Conservation (phyloP, 2,888 invertebrate species). For the Drosophila neotestacea region DNA sequence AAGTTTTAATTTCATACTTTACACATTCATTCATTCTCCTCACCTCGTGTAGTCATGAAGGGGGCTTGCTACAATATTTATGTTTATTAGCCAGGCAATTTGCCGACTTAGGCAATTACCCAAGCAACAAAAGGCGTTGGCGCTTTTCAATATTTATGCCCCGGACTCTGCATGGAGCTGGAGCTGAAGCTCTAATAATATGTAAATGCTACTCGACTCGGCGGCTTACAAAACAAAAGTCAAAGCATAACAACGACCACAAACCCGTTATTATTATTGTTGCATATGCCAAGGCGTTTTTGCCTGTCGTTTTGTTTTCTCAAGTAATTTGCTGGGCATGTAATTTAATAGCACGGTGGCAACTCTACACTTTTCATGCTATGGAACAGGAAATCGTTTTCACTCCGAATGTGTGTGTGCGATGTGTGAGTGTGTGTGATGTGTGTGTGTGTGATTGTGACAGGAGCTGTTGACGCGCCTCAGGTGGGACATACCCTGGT, state of each 20-base stretch:
- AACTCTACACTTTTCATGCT: conserved; percentile 38
- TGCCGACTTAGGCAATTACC: conserved; percentile 77
- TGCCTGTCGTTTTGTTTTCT: conserved; percentile 68
- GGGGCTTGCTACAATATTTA: conserved; percentile 60
- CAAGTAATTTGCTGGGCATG: conserved; percentile 74
- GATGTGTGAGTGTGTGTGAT: conserved; percentile 14
- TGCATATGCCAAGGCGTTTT: conserved; percentile 72
- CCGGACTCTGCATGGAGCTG: not conserved
- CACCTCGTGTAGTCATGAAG: not conserved
- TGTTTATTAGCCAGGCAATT: conserved; percentile 77
- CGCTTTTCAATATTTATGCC: conserved; percentile 77
- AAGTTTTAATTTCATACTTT: conserved; percentile 43
- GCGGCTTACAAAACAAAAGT: conserved; percentile 54
- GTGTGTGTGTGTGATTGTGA: conserved; percentile 29
- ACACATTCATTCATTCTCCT: conserved; percentile 9
- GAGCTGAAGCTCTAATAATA: conserved; percentile 58
- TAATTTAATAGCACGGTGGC: conserved; percentile 67
- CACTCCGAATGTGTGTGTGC: conserved; percentile 9
- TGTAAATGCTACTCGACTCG: conserved; percentile 60
- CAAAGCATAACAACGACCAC: conserved; percentile 54
- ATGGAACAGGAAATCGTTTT: conserved; percentile 17
- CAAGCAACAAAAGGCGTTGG: conserved; percentile 71
- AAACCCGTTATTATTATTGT: conserved; percentile 75
- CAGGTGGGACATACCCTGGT: conserved; percentile 60
- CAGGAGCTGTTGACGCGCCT: conserved; percentile 68